phyloP scores from a whole-genome alignment of 2,113 vertebrate species.

The Psittacula cyanocephala region DNA sequence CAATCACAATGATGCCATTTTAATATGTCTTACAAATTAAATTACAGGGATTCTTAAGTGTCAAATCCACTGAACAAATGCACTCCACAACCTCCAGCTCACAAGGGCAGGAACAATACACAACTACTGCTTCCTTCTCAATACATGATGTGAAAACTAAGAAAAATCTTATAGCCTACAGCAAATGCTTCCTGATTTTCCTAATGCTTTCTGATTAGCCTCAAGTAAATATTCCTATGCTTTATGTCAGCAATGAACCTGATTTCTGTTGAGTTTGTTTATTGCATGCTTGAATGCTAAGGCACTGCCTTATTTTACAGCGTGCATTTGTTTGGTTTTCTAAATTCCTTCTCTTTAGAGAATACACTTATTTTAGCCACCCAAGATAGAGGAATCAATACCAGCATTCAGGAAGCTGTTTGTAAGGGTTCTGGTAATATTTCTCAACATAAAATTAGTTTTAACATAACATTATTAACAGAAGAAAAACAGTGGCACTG shows the following conservation, averaged over 20 bases:
- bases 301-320: not conserved
- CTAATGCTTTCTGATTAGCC: not conserved
- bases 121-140: not conserved
- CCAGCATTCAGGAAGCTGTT: not conserved
- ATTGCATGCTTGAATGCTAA: not conserved
- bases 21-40: not conserved
- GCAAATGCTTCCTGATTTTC: not conserved
- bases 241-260: not conserved
- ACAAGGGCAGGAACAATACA: not conserved
- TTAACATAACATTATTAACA: not conserved
- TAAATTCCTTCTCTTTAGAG: not conserved
- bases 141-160: not conserved
- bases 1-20: not conserved
- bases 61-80: not conserved
- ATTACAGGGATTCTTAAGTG: not conserved
- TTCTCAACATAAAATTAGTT: not conserved
- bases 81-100: not conserved
- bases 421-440: not conserved
- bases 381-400: not conserved
- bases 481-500: not conserved
- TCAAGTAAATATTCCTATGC: not conserved
- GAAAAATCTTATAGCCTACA: not conserved
- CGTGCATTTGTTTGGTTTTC: not conserved
- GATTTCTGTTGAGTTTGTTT: not conserved
- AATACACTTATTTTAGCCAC: not conserved